A percentile compares a stretch with the other conserved stretches of the same genome.
Evolutionary conservation across 2,113 vertebrate species (phyloP).

Genomic region (Prionailurus bengalensis): DNA sequence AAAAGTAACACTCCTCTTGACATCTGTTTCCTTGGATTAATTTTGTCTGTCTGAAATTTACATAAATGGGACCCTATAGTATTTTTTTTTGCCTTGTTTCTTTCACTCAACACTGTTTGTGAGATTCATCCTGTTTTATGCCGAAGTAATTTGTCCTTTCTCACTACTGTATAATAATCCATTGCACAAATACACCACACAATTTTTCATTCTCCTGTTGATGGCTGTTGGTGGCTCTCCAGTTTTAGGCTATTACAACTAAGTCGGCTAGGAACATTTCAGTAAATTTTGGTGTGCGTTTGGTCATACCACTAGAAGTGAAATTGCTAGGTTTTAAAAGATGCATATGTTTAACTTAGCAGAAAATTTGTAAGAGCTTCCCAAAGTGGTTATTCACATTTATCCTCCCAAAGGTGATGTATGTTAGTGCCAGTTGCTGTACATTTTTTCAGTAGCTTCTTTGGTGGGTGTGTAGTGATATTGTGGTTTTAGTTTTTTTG

Average conservation of each 20-base stretch:
- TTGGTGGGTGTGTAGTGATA: background rate
- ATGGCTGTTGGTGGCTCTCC: background rate
- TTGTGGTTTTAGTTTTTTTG: constrained; percentile 11
- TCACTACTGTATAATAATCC: background rate
- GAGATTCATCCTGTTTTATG: background rate
- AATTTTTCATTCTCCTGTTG: background rate
- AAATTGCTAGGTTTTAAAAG: background rate
- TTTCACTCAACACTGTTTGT: background rate
- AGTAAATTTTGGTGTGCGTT: background rate
- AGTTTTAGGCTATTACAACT: background rate
- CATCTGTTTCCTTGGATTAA: background rate
- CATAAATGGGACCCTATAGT: background rate
- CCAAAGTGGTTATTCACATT: background rate
- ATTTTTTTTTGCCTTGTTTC: background rate
- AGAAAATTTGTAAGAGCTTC: background rate
- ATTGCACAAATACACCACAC: background rate
- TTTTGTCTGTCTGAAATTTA: background rate
- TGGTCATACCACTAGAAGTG: background rate
- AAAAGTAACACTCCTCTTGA: background rate
- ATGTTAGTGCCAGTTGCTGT: background rate
- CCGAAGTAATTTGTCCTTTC: background rate
- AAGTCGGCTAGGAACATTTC: background rate
- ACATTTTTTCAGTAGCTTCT: background rate
- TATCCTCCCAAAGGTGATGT: background rate
- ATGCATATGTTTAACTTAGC: background rate